Base-by-base conservation (phyloP, 2,113 vertebrate genomes). In the Glaucidium brasilianum region DNA sequence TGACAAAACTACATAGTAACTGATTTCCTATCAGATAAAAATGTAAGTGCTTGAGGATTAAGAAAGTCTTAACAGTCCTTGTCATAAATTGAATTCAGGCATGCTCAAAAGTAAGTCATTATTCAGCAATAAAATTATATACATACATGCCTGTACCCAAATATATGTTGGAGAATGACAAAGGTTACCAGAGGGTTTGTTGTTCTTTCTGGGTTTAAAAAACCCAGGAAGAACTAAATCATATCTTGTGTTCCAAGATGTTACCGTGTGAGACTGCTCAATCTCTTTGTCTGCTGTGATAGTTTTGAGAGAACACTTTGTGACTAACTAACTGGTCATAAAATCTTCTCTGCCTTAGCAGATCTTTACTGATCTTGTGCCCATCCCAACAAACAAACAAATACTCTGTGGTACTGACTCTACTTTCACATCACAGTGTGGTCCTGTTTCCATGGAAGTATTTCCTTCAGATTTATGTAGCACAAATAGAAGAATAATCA, bases 401-500 rank as follows among this genome's bases (percentile, higher is more conserved):
- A 64, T 10, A 53, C 59, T 68, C 93, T 52, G 8, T 3, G 9
- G 30, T 69, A 27, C 49, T 62, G 35, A 68, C 89, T 76, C 58
- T 83, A 0, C 45, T 93, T 90, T 34, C 27, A 45, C 71, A 20
- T 85, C 37, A 50, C 66, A 78, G 53, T 92, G 76, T 94, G 76
- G 83, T 92, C 79, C 91, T 80, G 19, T 75, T 89, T 50, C 63
- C 35, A 49, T 91, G 50, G 39, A 49, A 82, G 62, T 63, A 35
- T 35, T 94, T 92, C n/a, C 21, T 92, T 73, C 82, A 88, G 34
- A 50, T 92, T 92, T 92, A 56, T 58, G 39, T 32, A 84, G 69
- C 73, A 35, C 83, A 91, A 94, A 71, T 75, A 75, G 67, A 96
- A 82, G 78, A 86, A 92, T 78, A 84, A 89, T 93, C 85, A 69